Percentiles rank a stretch among this genome's conserved stretches.
phyloP scores from a whole-genome alignment of 2,113 vertebrate genomes.

The Chaetops frenatus region DNA sequence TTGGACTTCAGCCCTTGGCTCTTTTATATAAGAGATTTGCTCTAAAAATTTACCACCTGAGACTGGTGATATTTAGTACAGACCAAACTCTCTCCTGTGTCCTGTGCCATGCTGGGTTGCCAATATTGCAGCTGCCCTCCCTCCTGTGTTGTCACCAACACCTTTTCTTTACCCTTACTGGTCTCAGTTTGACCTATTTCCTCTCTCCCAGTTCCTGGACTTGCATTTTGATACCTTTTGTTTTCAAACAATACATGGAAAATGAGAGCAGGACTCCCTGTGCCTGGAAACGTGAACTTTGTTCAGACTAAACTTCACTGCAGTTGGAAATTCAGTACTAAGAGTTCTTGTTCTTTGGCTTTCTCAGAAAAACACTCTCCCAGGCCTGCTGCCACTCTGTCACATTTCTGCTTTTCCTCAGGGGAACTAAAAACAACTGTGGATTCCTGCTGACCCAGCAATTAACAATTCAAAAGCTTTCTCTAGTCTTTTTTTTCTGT shows the following conservation, averaged over 20 bases:
- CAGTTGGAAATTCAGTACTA: neutral
- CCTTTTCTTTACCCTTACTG: neutral
- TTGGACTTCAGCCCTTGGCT: conserved; percentile 24
- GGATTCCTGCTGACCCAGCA: neutral
- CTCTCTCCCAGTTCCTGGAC: neutral
- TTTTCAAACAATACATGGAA: neutral
- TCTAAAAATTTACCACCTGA: neutral
- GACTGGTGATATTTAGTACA: neutral
- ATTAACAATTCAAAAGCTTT: neutral
- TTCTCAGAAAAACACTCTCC: neutral
- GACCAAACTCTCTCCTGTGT: neutral
- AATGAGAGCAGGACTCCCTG: neutral
- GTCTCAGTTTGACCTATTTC: neutral
- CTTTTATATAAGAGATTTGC: neutral
- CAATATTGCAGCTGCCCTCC: neutral
- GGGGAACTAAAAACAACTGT: neutral
- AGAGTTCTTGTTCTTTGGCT: neutral
- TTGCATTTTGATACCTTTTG: neutral
- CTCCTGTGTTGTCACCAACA: neutral
- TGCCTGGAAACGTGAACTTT: neutral
- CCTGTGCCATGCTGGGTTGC: neutral
- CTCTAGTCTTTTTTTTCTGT: neutral
- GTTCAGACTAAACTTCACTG: neutral
- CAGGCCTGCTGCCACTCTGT: neutral
- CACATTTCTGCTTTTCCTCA: neutral